Evolutionary conservation across 2,888 invertebrate genomes (phyloP).

Genomic region (Herminia tarsipennalis): DNA sequence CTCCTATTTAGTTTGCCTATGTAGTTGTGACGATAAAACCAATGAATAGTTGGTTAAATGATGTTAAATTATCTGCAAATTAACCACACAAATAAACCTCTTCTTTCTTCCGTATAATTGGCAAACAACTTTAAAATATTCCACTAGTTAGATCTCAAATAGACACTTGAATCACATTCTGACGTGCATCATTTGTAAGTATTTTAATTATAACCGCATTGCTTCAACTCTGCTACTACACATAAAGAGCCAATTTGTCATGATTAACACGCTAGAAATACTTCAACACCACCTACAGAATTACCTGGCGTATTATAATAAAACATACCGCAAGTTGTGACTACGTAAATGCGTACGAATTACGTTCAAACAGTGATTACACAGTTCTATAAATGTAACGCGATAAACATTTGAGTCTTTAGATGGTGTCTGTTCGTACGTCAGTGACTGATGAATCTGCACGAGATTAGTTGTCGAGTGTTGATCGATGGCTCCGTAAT

Average conservation of each 20-base stretch:
- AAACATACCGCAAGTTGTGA: constrained; percentile 37
- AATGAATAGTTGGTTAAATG: too few relatives aligned
- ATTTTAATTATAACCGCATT: too few relatives aligned
- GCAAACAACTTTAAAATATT: too few relatives aligned
- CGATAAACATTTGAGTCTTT: constrained; percentile 65
- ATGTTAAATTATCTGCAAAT: too few relatives aligned
- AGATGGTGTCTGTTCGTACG: constrained; percentile 61
- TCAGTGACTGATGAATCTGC: constrained; percentile 72
- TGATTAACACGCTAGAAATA: constrained; percentile 11
- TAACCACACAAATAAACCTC: too few relatives aligned
- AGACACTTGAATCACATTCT: too few relatives aligned
- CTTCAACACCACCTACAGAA: constrained; percentile 14
- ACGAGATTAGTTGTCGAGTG: constrained; percentile 69
- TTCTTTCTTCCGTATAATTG: too few relatives aligned
- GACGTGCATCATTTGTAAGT: too few relatives aligned
- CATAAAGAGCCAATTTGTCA: neutral
- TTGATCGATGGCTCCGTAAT: constrained; percentile 61
- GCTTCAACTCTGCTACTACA: neutral
- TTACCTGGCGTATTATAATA: constrained; percentile 41
- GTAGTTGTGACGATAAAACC: too few relatives aligned
- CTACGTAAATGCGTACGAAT: constrained; percentile 59
- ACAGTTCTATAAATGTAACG: constrained; percentile 67
- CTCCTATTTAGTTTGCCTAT: too few relatives aligned
- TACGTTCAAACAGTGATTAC: constrained; percentile 67
- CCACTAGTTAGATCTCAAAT: too few relatives aligned